Evolutionary conservation across 2,888 invertebrate genomes (phyloP).

Genomic region (Podotricha telesiphe): DNA sequence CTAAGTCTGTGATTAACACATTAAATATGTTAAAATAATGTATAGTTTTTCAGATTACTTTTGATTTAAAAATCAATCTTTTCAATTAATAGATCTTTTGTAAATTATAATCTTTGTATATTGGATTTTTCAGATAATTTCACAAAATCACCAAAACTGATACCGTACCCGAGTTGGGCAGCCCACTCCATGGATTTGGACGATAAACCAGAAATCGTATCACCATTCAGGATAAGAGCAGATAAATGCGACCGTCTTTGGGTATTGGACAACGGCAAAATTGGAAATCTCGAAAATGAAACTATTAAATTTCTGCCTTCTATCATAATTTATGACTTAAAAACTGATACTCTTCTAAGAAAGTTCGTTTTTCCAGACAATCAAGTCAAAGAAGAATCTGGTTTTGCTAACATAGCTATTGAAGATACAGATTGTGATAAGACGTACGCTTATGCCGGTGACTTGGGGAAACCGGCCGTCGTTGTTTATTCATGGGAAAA

Average conservation of each 20-base stretch:
- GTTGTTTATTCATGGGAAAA: slow-evolving; percentile 90
- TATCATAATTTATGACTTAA: slow-evolving; percentile 88
- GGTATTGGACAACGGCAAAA: slow-evolving; percentile 90
- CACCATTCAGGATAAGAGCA: slow-evolving; percentile 88
- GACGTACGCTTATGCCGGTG: slow-evolving; percentile 88
- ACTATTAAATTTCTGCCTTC: slow-evolving; percentile 83
- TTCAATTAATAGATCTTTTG: background rate
- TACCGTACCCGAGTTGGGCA: slow-evolving; percentile 92
- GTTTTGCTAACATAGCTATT: slow-evolving; percentile 89
- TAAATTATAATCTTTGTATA: no score
- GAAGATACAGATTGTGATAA: slow-evolving; percentile 89
- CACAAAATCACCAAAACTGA: slow-evolving; percentile 86
- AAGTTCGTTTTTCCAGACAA: slow-evolving; percentile 85
- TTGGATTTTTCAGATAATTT: slow-evolving; percentile 85
- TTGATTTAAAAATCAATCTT: background rate
- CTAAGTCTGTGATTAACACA: no score
- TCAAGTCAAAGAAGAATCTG: slow-evolving; percentile 86
- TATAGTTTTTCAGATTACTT: no score
- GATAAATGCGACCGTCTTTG: slow-evolving; percentile 91
- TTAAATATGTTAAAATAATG: no score
- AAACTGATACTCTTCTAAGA: slow-evolving; percentile 87
- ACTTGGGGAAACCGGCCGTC: slow-evolving; percentile 87
- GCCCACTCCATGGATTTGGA: slow-evolving; percentile 85
- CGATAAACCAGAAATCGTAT: slow-evolving; percentile 86
- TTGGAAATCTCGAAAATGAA: slow-evolving; percentile 81